A percentile compares a stretch with the other conserved stretches of the same genome.
These are phyloP conservation scores for Anoplolepis gracilipes DNA, from an alignment of 1,140 invertebrate species.

Conservation along the genomic window DNA sequence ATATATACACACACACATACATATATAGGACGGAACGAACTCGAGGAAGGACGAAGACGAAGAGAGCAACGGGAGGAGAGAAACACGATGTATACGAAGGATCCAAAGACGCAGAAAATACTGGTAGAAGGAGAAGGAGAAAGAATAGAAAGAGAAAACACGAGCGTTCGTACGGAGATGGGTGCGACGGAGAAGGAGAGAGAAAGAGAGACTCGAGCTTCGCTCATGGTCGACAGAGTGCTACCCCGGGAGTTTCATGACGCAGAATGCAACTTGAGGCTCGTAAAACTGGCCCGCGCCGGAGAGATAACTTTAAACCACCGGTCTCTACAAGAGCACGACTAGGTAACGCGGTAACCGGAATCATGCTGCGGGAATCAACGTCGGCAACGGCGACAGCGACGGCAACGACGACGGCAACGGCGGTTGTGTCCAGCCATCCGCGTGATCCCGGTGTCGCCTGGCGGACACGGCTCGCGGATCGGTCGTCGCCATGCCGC, in stretches of 20 bases:
- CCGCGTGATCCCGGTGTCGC: slow-evolving; percentile 45
- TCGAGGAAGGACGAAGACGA: slow-evolving; percentile 19
- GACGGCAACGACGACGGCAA: slow-evolving; percentile 39
- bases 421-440: slow-evolving; percentile 33
- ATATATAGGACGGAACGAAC: slow-evolving; percentile 9
- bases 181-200: background rate
- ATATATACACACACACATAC: background rate
- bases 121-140: background rate
- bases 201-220: background rate
- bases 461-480: slow-evolving; percentile 51
- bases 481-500: slow-evolving; percentile 15
- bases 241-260: slow-evolving; percentile 44
- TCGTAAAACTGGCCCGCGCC: slow-evolving; percentile 60
- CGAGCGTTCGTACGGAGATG: background rate
- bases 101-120: slow-evolving; percentile 46
- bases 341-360: slow-evolving; percentile 68
- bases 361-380: slow-evolving; percentile 72
- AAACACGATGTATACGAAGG: slow-evolving; percentile 35
- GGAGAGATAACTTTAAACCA: slow-evolving; percentile 65
- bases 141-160: background rate
- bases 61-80: slow-evolving; percentile 43
- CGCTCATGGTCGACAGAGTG: slow-evolving; percentile 20
- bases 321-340: slow-evolving; percentile 57
- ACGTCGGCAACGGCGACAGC: slow-evolving; percentile 60
- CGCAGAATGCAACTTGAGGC: slow-evolving; percentile 42